These are phyloP conservation scores for Brachypterus glaber DNA, from an alignment of 2,888 invertebrate genomes.

Conservation along the genomic window DNA sequence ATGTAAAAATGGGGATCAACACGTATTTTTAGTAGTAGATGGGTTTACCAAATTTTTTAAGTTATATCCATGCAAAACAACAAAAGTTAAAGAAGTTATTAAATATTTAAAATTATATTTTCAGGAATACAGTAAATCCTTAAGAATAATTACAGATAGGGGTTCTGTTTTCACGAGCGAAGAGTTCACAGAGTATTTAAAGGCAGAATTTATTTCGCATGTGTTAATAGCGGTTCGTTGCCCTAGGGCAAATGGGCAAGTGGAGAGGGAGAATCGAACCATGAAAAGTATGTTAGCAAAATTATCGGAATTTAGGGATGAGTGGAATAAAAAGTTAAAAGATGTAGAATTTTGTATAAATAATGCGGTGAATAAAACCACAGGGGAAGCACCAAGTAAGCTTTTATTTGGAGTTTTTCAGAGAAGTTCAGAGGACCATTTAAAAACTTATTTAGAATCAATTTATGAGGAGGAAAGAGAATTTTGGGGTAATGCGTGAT, in stretches of 20 bases:
- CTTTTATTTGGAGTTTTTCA: neutral
- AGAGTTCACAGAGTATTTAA: conserved; percentile 21
- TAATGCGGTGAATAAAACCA: conserved; percentile 12
- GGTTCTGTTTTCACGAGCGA: conserved; percentile 23
- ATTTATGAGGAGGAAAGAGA: conserved; percentile 12
- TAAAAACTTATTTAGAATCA: neutral
- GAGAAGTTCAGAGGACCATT: neutral
- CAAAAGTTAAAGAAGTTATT: neutral
- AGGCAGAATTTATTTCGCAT: conserved; percentile 18
- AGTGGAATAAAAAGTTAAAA: conserved; percentile 20
- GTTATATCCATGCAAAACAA: neutral
- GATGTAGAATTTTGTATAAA: conserved; percentile 19
- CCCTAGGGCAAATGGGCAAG: conserved; percentile 29
- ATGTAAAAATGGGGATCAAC: conserved; percentile 15
- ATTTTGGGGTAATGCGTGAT: conserved; percentile 13
- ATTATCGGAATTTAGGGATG: conserved; percentile 13
- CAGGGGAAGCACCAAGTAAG: conserved; percentile 12
- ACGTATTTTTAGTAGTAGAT: conserved; percentile 26
- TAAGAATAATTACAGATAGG: conserved; percentile 15
- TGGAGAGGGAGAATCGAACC: conserved; percentile 20
- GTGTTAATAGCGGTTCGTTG: conserved; percentile 23
- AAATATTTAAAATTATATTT: neutral
- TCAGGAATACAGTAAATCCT: neutral
- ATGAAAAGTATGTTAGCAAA: conserved; percentile 25
- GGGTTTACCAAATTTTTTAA: conserved; percentile 25